A percentile compares a stretch with the other conserved stretches of the same genome.
Evolutionary conservation across 2,113 vertebrate species (phyloP).

Genomic region (Sylvilagus bachmani): DNA sequence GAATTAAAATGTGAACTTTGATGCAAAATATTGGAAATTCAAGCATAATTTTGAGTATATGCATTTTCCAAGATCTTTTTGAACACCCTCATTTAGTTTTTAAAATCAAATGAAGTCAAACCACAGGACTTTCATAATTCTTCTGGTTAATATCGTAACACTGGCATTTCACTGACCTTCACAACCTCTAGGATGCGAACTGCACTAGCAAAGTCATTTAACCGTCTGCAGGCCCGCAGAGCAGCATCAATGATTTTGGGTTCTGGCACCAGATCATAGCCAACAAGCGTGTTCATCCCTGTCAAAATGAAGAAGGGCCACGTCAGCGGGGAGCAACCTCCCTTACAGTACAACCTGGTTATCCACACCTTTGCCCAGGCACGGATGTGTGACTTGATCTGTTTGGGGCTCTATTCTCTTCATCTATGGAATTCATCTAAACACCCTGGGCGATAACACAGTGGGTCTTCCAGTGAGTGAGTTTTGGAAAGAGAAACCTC

Average conservation of each 20-base stretch:
- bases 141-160: not conserved
- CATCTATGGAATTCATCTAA: not conserved
- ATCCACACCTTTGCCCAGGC: constrained; percentile 9
- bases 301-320: constrained; percentile 56
- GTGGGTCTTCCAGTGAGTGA: not conserved
- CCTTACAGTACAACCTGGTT: constrained; percentile 22
- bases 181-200: constrained; percentile 97
- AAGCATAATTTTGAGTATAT: no score
- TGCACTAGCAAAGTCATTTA: constrained; percentile 97
- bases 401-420: not conserved
- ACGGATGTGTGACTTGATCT: not conserved
- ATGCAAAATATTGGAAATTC: no score
- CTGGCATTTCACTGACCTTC: constrained; percentile 91
- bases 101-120: not conserved
- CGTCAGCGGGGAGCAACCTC: not conserved
- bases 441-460: not conserved
- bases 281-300: constrained; percentile 97
- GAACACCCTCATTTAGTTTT: not conserved
- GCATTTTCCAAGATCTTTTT: no score
- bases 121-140: not conserved
- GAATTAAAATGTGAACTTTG: no score
- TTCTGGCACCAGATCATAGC: constrained; percentile 98
- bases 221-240: constrained; percentile 95
- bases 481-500: not conserved
- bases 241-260: constrained; percentile 99